Percentiles rank a stretch among this genome's conserved stretches.
These are phyloP conservation scores for Watsonalla cultraria DNA, from an alignment of 2,888 invertebrate genomes.

Conservation along the genomic window DNA sequence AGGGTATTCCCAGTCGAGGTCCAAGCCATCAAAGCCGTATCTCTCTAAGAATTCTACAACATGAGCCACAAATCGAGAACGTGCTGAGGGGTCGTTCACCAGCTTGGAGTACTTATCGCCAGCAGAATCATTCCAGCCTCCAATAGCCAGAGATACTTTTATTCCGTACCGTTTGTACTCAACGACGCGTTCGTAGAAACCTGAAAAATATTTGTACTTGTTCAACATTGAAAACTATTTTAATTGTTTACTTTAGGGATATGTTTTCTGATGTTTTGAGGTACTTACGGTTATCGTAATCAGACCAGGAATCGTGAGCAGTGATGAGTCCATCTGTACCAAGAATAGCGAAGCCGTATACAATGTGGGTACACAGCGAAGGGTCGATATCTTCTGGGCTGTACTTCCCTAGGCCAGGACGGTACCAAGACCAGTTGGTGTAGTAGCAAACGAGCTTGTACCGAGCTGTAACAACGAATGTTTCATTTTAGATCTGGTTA, in stretches of 20 bases:
- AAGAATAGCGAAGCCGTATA: constrained; percentile 96
- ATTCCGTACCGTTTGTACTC: constrained; percentile 87
- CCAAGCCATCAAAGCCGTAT: constrained; percentile 94
- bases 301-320: constrained; percentile 94
- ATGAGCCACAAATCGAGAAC: constrained; percentile 86
- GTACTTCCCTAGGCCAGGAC: constrained; percentile 89
- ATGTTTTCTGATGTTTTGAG: not conserved
- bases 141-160: constrained; percentile 92
- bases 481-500: constrained; percentile 16
- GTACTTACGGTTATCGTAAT: constrained; percentile 88
- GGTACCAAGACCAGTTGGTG: constrained; percentile 96
- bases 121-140: constrained; percentile 97
- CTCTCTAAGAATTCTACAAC: constrained; percentile 87
- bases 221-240: too few relatives aligned
- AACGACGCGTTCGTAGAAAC: constrained; percentile 91
- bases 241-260: too few relatives aligned
- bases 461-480: constrained; percentile 73
- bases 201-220: constrained; percentile 52
- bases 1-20: constrained; percentile 97
- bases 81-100: constrained; percentile 86
- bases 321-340: constrained; percentile 88
- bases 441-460: constrained; percentile 94
- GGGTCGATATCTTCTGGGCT: constrained; percentile 92
- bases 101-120: constrained; percentile 93
- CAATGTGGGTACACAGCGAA: constrained; percentile 92